Base-by-base conservation (phyloP, 1,140 invertebrate species). In the Caerostris extrusa region DNA sequence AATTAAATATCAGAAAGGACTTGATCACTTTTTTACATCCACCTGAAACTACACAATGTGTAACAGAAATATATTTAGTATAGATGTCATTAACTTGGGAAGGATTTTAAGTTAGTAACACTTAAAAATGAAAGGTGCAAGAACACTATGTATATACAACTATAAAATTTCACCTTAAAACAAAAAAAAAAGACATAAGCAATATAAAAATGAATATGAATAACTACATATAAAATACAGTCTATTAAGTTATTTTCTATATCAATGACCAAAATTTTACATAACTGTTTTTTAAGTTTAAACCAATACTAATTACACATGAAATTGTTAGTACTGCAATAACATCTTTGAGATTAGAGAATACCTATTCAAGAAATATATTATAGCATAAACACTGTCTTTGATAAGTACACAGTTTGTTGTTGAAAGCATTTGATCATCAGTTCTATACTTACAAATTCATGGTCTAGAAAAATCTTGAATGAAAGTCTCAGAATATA, bases 361-460 rank as follows among this genome's bases (percentile, higher is more conserved):
- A 64, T 64, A 64, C 12, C 12, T 64, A 64, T 17, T 12, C 61
- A 64, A 61, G 61, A 14, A 64, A 64, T 64, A 34, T 17, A 64
- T 17, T 64, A 64, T 64, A 5, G 34, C 12, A 57, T 83, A 19
- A 77, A 34, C 10, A 34, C 50, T 77, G 14, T 19, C 34, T 58
- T 19, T 34, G 34, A 53, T 85, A 92, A 92, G 82, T 92, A 92
- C 77, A 85, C 19, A 67, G 5, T 34, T 64, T 92, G 90, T 85
- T 85, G 90, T 92, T 92, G 90, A 92, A 92, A 92, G 90, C 90
- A 92, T 92, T 92, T 92, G 90, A 55, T 85, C 50, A 83, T 83
- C 85, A 88, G 86, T 64, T 77, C 34, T 53, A 88, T 14, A 60
- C 12, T 14, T 67, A 88, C 86, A 88, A 88, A 88, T 88, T 88